Percentiles rank a stretch among this genome's conserved stretches.
Conservation (phyloP, 2,113 vertebrate genomes). For the Colossoma macropomum region DNA sequence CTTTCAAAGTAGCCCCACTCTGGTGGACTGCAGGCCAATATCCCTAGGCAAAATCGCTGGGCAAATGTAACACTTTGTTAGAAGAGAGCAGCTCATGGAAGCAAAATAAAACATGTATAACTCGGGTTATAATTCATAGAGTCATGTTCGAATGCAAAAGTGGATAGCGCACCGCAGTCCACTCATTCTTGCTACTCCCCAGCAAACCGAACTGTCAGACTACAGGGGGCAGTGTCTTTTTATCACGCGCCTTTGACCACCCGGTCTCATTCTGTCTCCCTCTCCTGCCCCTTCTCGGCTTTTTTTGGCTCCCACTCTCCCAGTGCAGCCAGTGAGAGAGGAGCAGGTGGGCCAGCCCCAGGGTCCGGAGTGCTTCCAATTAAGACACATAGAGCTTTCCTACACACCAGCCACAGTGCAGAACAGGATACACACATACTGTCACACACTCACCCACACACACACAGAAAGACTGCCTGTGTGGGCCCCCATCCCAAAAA, state of each 20-base stretch:
- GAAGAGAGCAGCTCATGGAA: conserved; percentile 44
- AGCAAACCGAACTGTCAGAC: conserved; percentile 46
- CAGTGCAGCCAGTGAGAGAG: conserved; percentile 68
- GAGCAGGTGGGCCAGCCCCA: conserved; percentile 78
- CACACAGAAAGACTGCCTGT: conserved; percentile 19
- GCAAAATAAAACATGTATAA: conserved; percentile 37
- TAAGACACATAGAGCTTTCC: conserved; percentile 78
- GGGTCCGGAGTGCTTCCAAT: conserved; percentile 77
- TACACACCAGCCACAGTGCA: conserved; percentile 65
- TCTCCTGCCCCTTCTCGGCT: conserved; percentile 64
- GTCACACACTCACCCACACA: conserved; percentile 53
- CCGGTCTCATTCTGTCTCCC: conserved; percentile 27
- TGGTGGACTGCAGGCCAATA: conserved; percentile 58
- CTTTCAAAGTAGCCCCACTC: conserved; percentile 71
- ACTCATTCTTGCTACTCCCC: conserved; percentile 46
- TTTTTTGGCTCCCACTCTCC: conserved; percentile 64
- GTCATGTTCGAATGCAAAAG: conserved; percentile 36
- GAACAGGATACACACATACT: conserved; percentile 63
- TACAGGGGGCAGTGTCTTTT: conserved; percentile 55
- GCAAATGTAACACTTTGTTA: conserved; percentile 50
- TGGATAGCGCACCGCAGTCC: background rate
- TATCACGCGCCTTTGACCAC: conserved; percentile 30
- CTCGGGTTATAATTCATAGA: conserved; percentile 49
- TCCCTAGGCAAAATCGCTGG: conserved; percentile 24
- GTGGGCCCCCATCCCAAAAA: conserved; percentile 51